Evolutionary conservation across 2,888 invertebrate species (phyloP).

Genomic region (Diplolepis rosae): DNA sequence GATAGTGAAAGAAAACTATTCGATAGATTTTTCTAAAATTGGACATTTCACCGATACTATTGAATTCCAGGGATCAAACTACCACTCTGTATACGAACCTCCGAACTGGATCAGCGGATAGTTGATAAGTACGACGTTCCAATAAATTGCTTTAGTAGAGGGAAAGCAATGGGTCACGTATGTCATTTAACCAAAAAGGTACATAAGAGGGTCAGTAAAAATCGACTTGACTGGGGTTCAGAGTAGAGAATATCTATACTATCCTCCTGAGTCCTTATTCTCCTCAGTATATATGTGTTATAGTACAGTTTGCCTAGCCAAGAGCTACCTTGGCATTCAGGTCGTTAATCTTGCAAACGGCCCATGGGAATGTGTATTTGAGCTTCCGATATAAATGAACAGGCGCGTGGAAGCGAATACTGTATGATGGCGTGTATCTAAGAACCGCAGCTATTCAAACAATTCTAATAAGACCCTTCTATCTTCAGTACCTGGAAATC

Average conservation of each 20-base stretch:
- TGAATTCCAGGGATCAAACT: conserved; percentile 30
- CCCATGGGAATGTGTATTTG: conserved; percentile 37
- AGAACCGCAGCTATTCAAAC: conserved; percentile 10
- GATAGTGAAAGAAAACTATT: no score
- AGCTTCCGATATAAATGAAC: conserved; percentile 33
- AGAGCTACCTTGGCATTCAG: conserved; percentile 32
- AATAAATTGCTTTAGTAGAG: not conserved
- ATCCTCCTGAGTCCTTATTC: conserved; percentile 11
- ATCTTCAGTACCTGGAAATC: conserved; percentile 9
- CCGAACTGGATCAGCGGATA: conserved; percentile 26
- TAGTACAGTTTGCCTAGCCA: conserved; percentile 7
- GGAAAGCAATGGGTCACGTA: conserved; percentile 16
- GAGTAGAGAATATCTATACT: not conserved
- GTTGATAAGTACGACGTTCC: conserved; percentile 32
- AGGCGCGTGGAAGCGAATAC: not conserved
- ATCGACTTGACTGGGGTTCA: conserved; percentile 2
- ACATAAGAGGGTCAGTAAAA: conserved; percentile 22
- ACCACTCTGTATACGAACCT: not conserved
- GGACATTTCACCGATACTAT: conserved; percentile 12
- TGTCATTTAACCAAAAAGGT: conserved; percentile 17
- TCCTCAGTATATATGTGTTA: not conserved
- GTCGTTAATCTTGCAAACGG: conserved; percentile 35
- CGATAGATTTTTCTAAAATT: no score
- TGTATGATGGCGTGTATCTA: conserved; percentile 10
- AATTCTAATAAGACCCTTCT: conserved; percentile 14